Evolutionary conservation across 2,113 vertebrate genomes (phyloP).

Genomic region (Heteronetta atricapilla): DNA sequence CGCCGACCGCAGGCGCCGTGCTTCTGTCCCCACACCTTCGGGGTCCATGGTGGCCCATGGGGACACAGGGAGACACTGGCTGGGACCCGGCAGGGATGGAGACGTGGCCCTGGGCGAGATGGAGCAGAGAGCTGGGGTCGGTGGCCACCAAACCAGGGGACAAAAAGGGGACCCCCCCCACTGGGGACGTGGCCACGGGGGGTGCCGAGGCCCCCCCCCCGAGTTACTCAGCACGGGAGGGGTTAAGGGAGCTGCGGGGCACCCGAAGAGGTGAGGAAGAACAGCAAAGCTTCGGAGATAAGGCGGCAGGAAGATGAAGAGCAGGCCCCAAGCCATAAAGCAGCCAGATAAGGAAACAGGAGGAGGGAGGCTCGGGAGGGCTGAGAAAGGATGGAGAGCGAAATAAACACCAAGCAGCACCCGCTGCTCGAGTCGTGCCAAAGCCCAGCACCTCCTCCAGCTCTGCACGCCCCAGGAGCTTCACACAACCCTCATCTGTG

Average conservation of each 20-base stretch:
- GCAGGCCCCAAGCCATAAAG: neutral
- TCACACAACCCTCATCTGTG: rapidly evolving
- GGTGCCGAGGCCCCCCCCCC: neutral
- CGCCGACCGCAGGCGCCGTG: rapidly evolving
- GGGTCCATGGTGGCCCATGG: neutral
- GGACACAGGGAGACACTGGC: neutral
- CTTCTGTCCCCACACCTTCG: neutral
- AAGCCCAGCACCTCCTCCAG: neutral
- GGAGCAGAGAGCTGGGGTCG: neutral
- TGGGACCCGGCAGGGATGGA: neutral
- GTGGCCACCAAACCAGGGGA: neutral
- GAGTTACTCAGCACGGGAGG: neutral
- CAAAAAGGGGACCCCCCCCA: neutral
- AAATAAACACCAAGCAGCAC: neutral
- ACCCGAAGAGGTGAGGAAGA: neutral
- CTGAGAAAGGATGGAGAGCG: neutral
- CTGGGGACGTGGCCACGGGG: neutral
- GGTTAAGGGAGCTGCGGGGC: neutral
- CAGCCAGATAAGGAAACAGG: neutral
- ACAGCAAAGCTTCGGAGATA: neutral
- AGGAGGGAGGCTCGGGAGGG: neutral
- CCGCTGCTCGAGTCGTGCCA: rapidly evolving
- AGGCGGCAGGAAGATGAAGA: neutral
- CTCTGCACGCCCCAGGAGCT: neutral
- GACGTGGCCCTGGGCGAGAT: neutral